These are phyloP conservation scores for Pseudochromis fuscus DNA, from an alignment of 2,797 vertebrate genomes.

Conservation along the genomic window DNA sequence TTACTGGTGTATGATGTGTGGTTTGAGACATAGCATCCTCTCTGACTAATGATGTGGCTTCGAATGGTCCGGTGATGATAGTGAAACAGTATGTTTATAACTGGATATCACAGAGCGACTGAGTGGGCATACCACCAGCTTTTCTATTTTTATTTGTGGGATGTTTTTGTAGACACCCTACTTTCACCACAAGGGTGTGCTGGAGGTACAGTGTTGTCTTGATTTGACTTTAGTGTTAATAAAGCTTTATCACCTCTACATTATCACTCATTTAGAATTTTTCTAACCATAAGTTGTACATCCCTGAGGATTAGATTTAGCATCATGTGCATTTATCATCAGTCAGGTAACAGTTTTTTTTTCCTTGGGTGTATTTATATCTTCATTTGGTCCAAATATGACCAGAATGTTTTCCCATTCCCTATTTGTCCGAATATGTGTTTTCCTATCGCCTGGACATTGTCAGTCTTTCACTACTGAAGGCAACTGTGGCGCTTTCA, in stretches of 20 bases:
- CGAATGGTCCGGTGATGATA: constrained; percentile 16
- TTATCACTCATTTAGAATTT: background rate
- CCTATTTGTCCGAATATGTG: constrained; percentile 44
- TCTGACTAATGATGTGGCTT: constrained; percentile 37
- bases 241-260: background rate
- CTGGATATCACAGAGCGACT: constrained; percentile 5
- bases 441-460: constrained; percentile 67
- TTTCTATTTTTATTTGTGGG: constrained; percentile 11
- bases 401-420: constrained; percentile 41
- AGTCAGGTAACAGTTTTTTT: background rate
- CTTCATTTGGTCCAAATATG: constrained; percentile 36
- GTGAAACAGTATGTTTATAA: background rate
- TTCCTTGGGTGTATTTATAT: background rate
- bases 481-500: constrained; percentile 61
- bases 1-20: constrained; percentile 35
- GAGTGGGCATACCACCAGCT: background rate
- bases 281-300: background rate
- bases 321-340: constrained; percentile 2
- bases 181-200: constrained; percentile 78
- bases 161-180: constrained; percentile 53
- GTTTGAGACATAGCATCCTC: constrained; percentile 25
- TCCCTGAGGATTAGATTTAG: background rate
- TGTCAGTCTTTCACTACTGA: constrained; percentile 66
- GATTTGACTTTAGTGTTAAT: constrained; percentile 9
- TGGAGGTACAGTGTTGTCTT: constrained; percentile 39